These are phyloP conservation scores for Mola mola DNA, from an alignment of 2,113 vertebrate genomes.

Conservation along the genomic window DNA sequence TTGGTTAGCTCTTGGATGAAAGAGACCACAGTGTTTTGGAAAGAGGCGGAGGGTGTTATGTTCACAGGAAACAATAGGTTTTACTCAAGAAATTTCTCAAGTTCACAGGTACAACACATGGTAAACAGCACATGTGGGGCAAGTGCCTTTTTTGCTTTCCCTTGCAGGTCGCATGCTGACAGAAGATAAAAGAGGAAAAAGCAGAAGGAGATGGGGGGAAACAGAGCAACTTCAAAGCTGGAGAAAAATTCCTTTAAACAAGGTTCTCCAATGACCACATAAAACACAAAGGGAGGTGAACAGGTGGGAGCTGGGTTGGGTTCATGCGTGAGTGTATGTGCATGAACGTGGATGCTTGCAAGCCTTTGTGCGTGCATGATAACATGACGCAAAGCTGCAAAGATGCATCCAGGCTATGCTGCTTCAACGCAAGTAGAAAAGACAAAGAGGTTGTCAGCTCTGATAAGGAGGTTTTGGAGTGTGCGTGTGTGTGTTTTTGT, in stretches of 20 bases:
- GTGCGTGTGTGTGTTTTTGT: slow-evolving; percentile 36
- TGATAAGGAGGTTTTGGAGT: slow-evolving; percentile 71
- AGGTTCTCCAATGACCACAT: slow-evolving; percentile 82
- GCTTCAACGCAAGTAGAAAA: slow-evolving; percentile 42
- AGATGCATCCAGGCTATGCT: slow-evolving; percentile 63
- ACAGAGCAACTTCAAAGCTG: slow-evolving; percentile 79
- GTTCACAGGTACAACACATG: slow-evolving; percentile 70
- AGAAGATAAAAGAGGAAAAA: slow-evolving; percentile 76
- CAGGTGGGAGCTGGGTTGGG: slow-evolving; percentile 24
- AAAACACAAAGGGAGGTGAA: slow-evolving; percentile 72
- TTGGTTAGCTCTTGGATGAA: slow-evolving; percentile 46
- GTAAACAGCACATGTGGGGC: slow-evolving; percentile 62
- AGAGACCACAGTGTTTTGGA: slow-evolving; percentile 34
- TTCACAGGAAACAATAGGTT: slow-evolving; percentile 60
- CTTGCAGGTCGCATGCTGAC: slow-evolving; percentile 58
- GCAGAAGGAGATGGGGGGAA: slow-evolving; percentile 65
- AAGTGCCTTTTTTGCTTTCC: slow-evolving; percentile 68
- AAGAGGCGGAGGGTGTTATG: slow-evolving; percentile 10
- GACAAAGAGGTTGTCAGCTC: slow-evolving; percentile 72
- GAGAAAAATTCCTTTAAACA: slow-evolving; percentile 78
- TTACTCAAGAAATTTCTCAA: slow-evolving; percentile 52
- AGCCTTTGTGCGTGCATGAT: too few relatives aligned
- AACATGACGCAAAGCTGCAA: slow-evolving; percentile 48
- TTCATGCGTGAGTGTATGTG: slow-evolving; percentile 31
- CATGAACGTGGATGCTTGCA: too few relatives aligned